Evolutionary conservation across 2,113 vertebrate genomes (phyloP), one percentile per base, ranked within the genome.

Genomic region (Rhinoptilus africanus): DNA sequence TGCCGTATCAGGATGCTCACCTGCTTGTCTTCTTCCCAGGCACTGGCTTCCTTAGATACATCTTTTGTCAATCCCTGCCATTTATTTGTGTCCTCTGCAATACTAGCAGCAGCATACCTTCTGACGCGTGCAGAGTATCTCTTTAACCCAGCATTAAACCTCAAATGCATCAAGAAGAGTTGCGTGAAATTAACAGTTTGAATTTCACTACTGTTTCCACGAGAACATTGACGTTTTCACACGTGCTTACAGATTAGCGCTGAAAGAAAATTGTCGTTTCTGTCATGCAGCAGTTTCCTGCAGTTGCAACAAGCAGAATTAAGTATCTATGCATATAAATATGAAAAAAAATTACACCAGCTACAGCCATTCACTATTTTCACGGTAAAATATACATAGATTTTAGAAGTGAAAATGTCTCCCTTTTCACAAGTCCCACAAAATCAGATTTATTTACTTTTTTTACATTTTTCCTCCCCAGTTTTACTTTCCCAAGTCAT

Each of bases 111-210:
- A 54, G 30, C n/a, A 48, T 7, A 3, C 59, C 60, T 17, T 11
- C 21, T 2, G 10, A 10, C 14, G 7, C 0, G 0, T 4, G 2
- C 0, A 2, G 8, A 0, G 21, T 8, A 30, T 56, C 56, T 12
- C 0, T 2, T 4, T 34, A 6, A 43, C 35, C 37, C 71, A 53
- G 14, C 8, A 1, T 35, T 30, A 47, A n/a, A 20, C 54, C 54
- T 22, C 20, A 6, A 3, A 14, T 1, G 28, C 69, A 8, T 0
- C 48, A 2, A 5, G 6, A 43, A 22, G 32, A 30, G 39, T 1
- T 6, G 14, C 1, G 1, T 6, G 71, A 50, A 14, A 23, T 30
- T 8, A 6, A 59, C 5, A 1, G 4, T 8, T 34, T 7, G 64
- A 18, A 13, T 22, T 34, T 24, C 82, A 18, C 76, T 19, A 1